Conservation (phyloP, 92 coral and sea anemone species). For the Bergia sp. region DNA sequence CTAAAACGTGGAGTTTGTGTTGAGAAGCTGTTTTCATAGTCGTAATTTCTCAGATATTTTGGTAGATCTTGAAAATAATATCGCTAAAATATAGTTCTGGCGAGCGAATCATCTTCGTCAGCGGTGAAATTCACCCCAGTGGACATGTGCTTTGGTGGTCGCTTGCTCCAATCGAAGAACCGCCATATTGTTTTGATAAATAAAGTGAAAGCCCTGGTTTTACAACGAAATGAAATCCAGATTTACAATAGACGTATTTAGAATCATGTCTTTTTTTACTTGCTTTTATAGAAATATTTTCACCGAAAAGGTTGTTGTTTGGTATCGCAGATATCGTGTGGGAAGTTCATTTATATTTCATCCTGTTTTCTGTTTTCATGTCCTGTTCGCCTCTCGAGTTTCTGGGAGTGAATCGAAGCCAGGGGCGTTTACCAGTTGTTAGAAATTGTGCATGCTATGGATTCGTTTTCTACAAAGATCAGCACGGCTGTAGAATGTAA, state of each 20-base stretch:
- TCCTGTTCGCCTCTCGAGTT: neutral
- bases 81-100: neutral
- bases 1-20: slow-evolving; percentile 18
- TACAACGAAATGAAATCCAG: slow-evolving; percentile 1
- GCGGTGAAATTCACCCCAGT: neutral
- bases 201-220: neutral
- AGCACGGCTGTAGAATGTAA: neutral
- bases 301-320: neutral
- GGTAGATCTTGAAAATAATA: neutral
- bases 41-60: slow-evolving; percentile 26
- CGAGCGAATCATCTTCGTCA: neutral
- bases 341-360: slow-evolving; percentile 42
- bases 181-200: slow-evolving; percentile 49
- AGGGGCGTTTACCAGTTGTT: slow-evolving; percentile 40
- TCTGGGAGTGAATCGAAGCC: neutral
- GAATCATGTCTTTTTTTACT: neutral
- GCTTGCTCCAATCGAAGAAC: slow-evolving; percentile 21
- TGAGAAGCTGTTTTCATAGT: slow-evolving; percentile 19
- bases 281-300: neutral
- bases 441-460: neutral
- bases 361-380: neutral
- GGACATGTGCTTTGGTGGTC: slow-evolving; percentile 35
- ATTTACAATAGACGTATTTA: neutral
- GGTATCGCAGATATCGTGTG: slow-evolving; percentile 23
- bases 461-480: neutral